Evolutionary conservation across 2,113 vertebrate species (phyloP), one percentile per base, ranked within the genome.

Genomic region (Takifugu flavidus): DNA sequence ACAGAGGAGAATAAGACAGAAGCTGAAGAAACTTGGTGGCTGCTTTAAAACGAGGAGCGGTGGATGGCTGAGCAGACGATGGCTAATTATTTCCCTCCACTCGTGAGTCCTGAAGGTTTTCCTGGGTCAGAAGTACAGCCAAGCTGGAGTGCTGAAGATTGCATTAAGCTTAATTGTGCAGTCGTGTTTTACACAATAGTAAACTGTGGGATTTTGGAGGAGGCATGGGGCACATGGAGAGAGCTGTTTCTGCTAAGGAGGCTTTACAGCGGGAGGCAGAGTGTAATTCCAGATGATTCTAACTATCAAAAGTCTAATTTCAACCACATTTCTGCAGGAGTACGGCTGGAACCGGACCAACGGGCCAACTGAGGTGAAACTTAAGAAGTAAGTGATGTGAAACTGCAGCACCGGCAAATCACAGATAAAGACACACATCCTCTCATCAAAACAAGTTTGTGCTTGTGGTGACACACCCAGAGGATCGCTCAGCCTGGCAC

Each of bases 21-120:
- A 78, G 70, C 82, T 65, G 70, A 79, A 39, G 61, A 75, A 82
- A 69, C 53, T 13, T 56, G 53, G 65, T 60, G 54, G 53, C 31
- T 65, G 58, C 51, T 68, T 72, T 71, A 70, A 73, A 67, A 65
- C 62, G 60, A 65, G 51, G 49, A 70, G 55, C 29, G 69, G 72
- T 74, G 62, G 74, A 76, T 69, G 56, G 66, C 61, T 76, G 68
- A 74, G 79, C 47, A 65, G 57, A 76, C 67, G 53, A 72, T 34
- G 53, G 76, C 75, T 89, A 83, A 89, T 88, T 88, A 85, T 89
- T 86, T 87, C 79, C 67, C 80, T 83, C 54, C 59, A 76, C 78
- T 88, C 79, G 27, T 54, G 68, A 71, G 82, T 83, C 72, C 75
- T 80, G 74, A 69, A 84, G 80, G 79, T 79, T 85, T 75, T 67